phyloP scores from a whole-genome alignment of 2,113 vertebrate species.

The Cheirogaleus medius region DNA sequence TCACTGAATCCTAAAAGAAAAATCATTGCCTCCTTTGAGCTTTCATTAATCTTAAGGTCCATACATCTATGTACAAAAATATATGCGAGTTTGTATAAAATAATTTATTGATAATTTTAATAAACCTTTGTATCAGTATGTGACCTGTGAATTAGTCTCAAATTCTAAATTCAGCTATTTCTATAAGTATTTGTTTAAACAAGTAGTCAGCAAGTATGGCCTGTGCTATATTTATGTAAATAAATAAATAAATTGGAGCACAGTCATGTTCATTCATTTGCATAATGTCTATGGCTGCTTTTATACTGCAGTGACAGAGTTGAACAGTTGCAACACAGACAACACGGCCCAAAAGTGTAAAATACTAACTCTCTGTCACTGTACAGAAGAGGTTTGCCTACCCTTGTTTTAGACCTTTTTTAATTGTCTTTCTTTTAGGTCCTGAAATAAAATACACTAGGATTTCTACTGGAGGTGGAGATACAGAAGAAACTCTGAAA shows the following conservation, averaged over 20 bases:
- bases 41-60: neutral
- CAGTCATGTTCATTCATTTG: neutral
- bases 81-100: neutral
- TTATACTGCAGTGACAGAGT: neutral
- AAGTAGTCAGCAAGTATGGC: neutral
- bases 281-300: neutral
- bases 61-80: neutral
- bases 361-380: neutral
- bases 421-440: conserved; percentile 73
- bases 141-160: neutral
- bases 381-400: neutral
- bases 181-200: neutral
- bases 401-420: neutral
- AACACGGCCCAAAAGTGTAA: neutral
- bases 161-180: conserved; percentile 23
- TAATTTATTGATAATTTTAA: neutral
- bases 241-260: neutral
- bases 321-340: neutral
- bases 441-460: conserved; percentile 87
- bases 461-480: conserved; percentile 82
- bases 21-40: neutral
- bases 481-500: conserved; percentile 84
- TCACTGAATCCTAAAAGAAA: neutral
- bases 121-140: neutral
- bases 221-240: neutral